Percentiles rank a stretch among this genome's conserved stretches.
These are phyloP conservation scores for Drosophila melanica DNA, from an alignment of 1,140 invertebrate species.

Conservation along the genomic window DNA sequence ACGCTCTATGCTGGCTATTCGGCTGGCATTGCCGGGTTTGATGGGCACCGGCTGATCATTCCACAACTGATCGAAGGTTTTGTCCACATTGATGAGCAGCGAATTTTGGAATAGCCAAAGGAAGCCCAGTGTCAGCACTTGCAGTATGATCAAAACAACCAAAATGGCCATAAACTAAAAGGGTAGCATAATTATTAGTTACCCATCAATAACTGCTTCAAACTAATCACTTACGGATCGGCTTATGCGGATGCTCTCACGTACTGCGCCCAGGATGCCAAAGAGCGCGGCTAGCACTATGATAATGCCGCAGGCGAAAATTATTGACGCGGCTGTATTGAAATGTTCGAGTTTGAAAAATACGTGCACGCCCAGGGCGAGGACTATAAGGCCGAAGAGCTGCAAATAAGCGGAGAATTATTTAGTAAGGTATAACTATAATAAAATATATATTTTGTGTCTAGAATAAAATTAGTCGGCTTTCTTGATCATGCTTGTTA, in stretches of 20 bases:
- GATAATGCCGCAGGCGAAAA: constrained; percentile 60
- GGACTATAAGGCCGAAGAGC: constrained; percentile 62
- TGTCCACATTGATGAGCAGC: constrained; percentile 74
- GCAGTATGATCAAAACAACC: constrained; percentile 56
- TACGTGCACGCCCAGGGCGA: constrained; percentile 66
- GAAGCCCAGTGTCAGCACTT: constrained; percentile 65
- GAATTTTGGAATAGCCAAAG: constrained; percentile 75
- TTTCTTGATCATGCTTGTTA: constrained; percentile 7
- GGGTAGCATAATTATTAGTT: not conserved
- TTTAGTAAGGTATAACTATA: constrained; percentile 14
- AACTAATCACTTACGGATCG: constrained; percentile 55
- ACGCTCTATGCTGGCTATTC: constrained; percentile 70
- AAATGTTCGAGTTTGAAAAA: constrained; percentile 72
- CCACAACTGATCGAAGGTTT: constrained; percentile 73
- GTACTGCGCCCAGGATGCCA: constrained; percentile 64
- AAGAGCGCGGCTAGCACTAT: constrained; percentile 56
- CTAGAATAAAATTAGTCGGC: constrained; percentile 13
- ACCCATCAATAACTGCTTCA: not conserved
- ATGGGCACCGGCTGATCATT: constrained; percentile 69
- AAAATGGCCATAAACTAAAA: constrained; percentile 63
- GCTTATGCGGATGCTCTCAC: constrained; percentile 68
- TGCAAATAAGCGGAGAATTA: constrained; percentile 39
- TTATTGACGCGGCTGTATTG: constrained; percentile 61
- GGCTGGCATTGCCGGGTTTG: constrained; percentile 73
- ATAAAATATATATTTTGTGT: not conserved